These are phyloP conservation scores for Leptinotarsa peninsularis DNA, from an alignment of 2,888 invertebrate species.

Conservation along the genomic window DNA sequence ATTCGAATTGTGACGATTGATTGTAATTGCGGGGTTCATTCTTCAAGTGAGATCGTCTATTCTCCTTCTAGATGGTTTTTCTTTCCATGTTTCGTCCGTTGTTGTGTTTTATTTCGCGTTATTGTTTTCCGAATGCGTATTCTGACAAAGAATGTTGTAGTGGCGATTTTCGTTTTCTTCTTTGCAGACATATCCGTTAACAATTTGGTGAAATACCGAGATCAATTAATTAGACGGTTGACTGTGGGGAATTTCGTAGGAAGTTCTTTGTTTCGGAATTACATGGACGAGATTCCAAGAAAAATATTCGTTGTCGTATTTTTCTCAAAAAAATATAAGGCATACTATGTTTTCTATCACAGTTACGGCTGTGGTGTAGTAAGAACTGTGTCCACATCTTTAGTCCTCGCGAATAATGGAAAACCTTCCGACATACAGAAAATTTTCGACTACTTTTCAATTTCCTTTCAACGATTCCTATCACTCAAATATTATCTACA, in stretches of 20 bases:
- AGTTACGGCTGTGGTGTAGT: too few relatives aligned
- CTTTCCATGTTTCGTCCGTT: conserved; percentile 3
- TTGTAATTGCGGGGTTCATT: conserved; percentile 46
- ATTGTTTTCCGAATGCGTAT: background rate
- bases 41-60: conserved; percentile 10
- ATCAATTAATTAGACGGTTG: conserved; percentile 16
- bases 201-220: conserved; percentile 4
- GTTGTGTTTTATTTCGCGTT: background rate
- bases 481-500: too few relatives aligned
- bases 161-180: background rate
- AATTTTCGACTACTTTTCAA: too few relatives aligned
- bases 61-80: conserved; percentile 4
- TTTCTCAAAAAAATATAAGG: too few relatives aligned
- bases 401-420: too few relatives aligned
- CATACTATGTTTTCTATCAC: too few relatives aligned
- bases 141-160: background rate
- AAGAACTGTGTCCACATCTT: too few relatives aligned
- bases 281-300: background rate
- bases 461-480: too few relatives aligned
- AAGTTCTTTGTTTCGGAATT: background rate
- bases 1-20: conserved; percentile 49
- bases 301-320: background rate
- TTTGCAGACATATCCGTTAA: conserved; percentile 3
- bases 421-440: too few relatives aligned
- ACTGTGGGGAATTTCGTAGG: background rate